phyloP scores from a whole-genome alignment of 2,797 vertebrate species.

The Artibeus lituratus region DNA sequence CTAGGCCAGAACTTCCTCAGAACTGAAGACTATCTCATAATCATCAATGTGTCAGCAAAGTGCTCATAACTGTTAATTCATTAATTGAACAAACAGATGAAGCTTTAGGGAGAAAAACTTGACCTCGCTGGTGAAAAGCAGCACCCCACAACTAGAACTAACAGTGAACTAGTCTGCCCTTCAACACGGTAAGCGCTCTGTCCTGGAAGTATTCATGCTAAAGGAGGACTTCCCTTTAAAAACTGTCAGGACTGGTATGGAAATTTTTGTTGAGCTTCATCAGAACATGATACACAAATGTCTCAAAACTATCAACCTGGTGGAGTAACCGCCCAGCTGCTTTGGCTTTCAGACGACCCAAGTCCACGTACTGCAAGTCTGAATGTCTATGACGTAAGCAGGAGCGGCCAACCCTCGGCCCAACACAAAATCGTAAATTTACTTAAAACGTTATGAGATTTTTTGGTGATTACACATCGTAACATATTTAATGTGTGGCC shows the following conservation, averaged over 20 bases:
- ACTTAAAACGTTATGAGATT: no score
- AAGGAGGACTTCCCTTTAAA: background rate
- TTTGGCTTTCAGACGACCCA: slow-evolving; percentile 29
- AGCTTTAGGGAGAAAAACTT: background rate
- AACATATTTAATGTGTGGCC: no score
- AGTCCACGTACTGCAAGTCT: background rate
- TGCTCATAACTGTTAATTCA: background rate
- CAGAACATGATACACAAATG: background rate
- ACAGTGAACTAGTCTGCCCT: background rate
- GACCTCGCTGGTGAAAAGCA: background rate
- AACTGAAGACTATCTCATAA: background rate
- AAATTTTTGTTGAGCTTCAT: background rate
- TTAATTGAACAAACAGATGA: background rate
- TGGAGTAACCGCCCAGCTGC: background rate
- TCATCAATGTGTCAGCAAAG: background rate
- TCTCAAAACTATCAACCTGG: background rate
- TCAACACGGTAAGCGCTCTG: background rate
- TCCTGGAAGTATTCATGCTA: background rate
- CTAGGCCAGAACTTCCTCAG: background rate
- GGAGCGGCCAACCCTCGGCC: no score
- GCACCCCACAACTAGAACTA: background rate
- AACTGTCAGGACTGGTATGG: background rate
- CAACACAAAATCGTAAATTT: no score
- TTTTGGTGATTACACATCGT: no score
- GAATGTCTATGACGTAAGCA: background rate